Percentiles rank a stretch among this genome's conserved stretches.
Evolutionary conservation across 1,140 invertebrate species (phyloP).

Genomic region (Pygmarrhopalites habei): DNA sequence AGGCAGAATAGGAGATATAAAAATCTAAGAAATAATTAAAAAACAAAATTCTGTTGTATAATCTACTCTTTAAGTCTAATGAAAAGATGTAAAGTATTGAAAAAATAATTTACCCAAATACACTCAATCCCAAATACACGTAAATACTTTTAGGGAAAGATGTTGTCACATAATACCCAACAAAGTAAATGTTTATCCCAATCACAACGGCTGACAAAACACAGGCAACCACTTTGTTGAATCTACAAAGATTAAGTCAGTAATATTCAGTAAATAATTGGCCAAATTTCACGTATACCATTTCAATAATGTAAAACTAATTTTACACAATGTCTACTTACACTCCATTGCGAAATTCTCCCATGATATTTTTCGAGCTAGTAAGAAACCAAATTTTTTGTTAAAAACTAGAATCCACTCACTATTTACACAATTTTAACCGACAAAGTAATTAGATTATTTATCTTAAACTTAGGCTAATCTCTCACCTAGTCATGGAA

Average conservation of each 20-base stretch:
- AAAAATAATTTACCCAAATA: too few species aligned
- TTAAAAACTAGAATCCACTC: too few species aligned
- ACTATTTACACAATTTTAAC: too few species aligned
- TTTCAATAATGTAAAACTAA: conserved; percentile 1
- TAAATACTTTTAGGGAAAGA: conserved; percentile 48
- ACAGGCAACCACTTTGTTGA: conserved; percentile 60
- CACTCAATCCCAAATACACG: conserved; percentile 49
- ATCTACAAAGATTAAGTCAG: conserved; percentile 50
- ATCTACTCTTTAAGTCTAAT: too few species aligned
- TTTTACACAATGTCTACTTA: conserved; percentile 45
- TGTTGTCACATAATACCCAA: conserved; percentile 54
- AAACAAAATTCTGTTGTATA: too few species aligned
- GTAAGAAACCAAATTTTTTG: too few species aligned
- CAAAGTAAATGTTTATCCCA: conserved; percentile 74
- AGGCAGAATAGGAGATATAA: conserved; percentile 63
- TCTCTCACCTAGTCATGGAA: conserved; percentile 83
- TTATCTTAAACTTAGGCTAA: too few species aligned
- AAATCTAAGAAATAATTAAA: too few species aligned
- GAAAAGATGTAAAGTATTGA: too few species aligned
- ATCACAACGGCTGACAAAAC: conserved; percentile 64
- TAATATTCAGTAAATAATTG: too few species aligned
- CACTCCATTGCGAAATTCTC: conserved; percentile 68
- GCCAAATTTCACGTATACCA: conserved; percentile 16
- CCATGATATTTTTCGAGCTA: conserved; percentile 73
- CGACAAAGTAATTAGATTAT: too few species aligned